Percentiles rank a stretch among this genome's conserved stretches.
Evolutionary conservation across 2,113 vertebrate species (phyloP).

Genomic region (Cairina moschata): DNA sequence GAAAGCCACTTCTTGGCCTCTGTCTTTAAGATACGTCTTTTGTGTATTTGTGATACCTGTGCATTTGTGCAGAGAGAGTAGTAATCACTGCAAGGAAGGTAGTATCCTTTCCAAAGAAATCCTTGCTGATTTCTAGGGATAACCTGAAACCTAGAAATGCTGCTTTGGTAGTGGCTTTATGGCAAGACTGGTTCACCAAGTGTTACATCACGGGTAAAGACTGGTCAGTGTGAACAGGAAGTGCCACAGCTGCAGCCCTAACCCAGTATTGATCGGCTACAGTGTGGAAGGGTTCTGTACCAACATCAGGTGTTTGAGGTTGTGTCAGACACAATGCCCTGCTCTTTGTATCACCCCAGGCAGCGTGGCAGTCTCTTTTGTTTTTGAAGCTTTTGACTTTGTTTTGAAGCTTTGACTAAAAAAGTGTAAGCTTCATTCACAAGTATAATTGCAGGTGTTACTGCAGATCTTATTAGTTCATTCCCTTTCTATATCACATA

Average conservation of each 20-base stretch:
- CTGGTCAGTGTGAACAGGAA: neutral
- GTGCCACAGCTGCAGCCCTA: neutral
- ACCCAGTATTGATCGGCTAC: neutral
- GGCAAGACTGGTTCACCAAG: neutral
- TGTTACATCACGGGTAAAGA: neutral
- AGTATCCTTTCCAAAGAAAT: neutral
- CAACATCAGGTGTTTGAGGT: neutral
- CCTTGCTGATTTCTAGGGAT: neutral
- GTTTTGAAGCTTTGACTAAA: neutral
- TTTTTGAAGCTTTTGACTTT: neutral
- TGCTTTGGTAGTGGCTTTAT: neutral
- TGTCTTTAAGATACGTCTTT: neutral
- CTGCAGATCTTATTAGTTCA: neutral
- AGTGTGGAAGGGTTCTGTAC: neutral
- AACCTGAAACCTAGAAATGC: neutral
- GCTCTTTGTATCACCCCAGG: neutral
- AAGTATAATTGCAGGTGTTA: neutral
- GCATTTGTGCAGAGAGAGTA: neutral
- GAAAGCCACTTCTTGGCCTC: rapidly evolving
- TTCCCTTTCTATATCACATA: neutral
- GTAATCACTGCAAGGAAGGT: neutral
- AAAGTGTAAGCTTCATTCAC: neutral
- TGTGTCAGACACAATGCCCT: neutral
- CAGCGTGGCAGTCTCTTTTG: neutral
- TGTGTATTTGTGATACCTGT: neutral